Evolutionary conservation across 2,888 invertebrate genomes (phyloP).

Genomic region (Diadegma fenestrale): DNA sequence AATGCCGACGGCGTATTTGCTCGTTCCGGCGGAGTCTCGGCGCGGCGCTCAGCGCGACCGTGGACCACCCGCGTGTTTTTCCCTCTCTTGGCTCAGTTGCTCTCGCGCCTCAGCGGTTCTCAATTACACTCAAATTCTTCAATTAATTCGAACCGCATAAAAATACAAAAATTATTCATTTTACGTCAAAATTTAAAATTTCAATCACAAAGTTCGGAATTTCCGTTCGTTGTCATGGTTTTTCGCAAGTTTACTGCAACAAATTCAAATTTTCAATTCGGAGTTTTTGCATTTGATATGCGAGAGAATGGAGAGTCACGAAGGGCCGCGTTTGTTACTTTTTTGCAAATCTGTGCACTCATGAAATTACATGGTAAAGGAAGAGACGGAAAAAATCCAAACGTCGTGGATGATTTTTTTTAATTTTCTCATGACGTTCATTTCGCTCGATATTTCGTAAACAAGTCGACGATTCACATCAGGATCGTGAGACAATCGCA

Average conservation of each 20-base stretch:
- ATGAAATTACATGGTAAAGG: background rate
- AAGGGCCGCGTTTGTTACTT: background rate
- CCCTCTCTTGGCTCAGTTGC: conserved; percentile 66
- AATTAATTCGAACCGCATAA: background rate
- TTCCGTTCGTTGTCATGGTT: too few species aligned
- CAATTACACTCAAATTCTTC: conserved; percentile 68
- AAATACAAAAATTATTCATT: too few species aligned
- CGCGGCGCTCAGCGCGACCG: conserved; percentile 75
- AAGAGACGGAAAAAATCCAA: too few species aligned
- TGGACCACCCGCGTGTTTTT: conserved; percentile 82
- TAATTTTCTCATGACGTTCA: background rate
- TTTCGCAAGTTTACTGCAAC: too few species aligned
- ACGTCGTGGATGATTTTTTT: too few species aligned
- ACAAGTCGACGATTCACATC: background rate
- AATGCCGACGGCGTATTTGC: conserved; percentile 84
- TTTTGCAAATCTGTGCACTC: background rate
- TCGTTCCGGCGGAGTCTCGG: conserved; percentile 80
- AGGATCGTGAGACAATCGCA: background rate
- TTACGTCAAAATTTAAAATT: too few species aligned
- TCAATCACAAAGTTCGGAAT: too few species aligned
- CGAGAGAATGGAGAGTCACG: background rate
- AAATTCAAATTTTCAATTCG: too few species aligned
- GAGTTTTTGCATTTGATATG: too few species aligned
- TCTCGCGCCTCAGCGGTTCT: conserved; percentile 78
- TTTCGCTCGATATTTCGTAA: background rate